Percentiles rank a stretch among this genome's conserved stretches.
phyloP scores from a whole-genome alignment of 2,113 vertebrate species.

The Spea multiplicata region DNA sequence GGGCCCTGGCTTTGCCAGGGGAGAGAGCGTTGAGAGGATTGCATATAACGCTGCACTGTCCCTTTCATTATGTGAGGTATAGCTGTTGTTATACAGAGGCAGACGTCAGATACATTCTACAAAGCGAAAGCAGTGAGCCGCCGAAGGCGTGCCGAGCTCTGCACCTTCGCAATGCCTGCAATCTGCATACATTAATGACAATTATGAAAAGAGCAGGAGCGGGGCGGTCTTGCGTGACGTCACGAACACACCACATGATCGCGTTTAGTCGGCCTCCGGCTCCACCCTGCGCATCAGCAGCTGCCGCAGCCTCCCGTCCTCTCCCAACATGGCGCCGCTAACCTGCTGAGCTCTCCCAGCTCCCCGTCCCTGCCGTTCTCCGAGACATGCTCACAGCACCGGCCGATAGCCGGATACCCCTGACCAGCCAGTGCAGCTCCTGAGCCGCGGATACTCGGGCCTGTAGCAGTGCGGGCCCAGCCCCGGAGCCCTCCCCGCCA shows the following conservation, averaged over 20 bases:
- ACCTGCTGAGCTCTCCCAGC: constrained; percentile 35
- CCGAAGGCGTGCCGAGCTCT: too few relatives aligned
- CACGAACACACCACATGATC: constrained; percentile 26
- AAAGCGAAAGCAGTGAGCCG: too few relatives aligned
- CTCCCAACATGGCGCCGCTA: constrained; percentile 54
- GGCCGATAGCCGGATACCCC: constrained; percentile 2
- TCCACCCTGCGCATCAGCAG: constrained; percentile 23
- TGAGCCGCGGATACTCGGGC: constrained; percentile 50
- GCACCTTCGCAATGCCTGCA: too few relatives aligned
- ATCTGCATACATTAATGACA: background rate
- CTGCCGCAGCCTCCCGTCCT: constrained; percentile 32
- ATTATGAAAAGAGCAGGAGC: background rate
- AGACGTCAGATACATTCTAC: too few relatives aligned
- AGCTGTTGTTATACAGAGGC: too few relatives aligned
- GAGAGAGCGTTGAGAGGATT: too few relatives aligned
- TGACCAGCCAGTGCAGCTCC: constrained; percentile 10
- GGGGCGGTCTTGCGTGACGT: constrained; percentile 8
- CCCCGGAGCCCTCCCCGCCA: constrained; percentile 2
- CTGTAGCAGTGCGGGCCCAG: constrained; percentile 44
- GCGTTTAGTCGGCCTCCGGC: constrained; percentile 1
- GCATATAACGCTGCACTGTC: too few relatives aligned
- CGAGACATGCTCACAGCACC: constrained; percentile 34
- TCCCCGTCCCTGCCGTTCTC: background rate
- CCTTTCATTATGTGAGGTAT: too few relatives aligned
- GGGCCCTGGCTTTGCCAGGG: too few relatives aligned